Evolutionary conservation across 2,797 vertebrate species (phyloP), one percentile per base, ranked within the genome.

Genomic region (Halcyon chelicuti): DNA sequence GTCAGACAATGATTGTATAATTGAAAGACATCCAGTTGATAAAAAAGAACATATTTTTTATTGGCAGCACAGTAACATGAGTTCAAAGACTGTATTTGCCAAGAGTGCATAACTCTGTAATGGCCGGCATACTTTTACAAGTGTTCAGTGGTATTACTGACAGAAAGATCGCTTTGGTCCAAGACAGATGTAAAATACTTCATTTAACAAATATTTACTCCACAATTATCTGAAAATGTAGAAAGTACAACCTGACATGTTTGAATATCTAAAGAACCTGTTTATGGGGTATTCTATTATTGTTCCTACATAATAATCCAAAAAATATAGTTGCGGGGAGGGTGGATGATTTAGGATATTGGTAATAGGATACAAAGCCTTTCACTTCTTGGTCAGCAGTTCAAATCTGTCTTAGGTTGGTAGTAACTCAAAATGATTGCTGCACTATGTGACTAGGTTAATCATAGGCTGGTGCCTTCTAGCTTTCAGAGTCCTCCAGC

Each of bases 151-250:
- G 94, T 98, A 96, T 97, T 96, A 94, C 96, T 97, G 97, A 98
- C 97, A 98, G 97, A 97, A 90, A 94, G 96, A 95, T 93, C 76
- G 2, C 92, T 94, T 83, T 94, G 96, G 91, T 97, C 96, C 96
- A 97, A 97, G 88, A 96, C 97, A 98, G 97, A 98, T 91, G 96
- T 96, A 96, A 98, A 98, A 93, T 97, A 96, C 93, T 97, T 97
- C 94, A 96, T 96, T 97, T 98, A 97, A 94, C 91, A 98, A 97
- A 96, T 95, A 96, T 95, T 97, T 96, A 92, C 86, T 93, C 93
- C 97, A 96, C 93, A 97, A 97, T 97, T 95, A 96, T 96, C 93
- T 96, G 97, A 91, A 97, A 97, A 97, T 78, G 86, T 97, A 97
- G 96, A 97, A 96, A 93, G 96, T 97, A 97, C 90, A 97, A 97